Conservation (phyloP, 2,797 vertebrate genomes). For the Selene dorsalis region DNA sequence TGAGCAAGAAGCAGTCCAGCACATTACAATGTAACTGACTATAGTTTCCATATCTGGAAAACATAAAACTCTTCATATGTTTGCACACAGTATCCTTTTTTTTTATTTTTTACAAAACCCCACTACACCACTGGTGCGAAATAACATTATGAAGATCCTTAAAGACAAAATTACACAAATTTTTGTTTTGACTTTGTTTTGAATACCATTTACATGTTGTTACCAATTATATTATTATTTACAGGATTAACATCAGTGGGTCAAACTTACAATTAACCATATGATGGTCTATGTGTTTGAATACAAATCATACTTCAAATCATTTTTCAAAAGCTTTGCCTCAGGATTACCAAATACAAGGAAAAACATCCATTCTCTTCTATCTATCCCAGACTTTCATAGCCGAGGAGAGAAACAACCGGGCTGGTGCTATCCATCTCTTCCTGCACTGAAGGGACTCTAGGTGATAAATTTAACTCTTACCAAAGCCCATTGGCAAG, state of each 20-base stretch:
- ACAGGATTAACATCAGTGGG: not conserved
- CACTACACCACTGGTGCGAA: no score
- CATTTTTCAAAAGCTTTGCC: constrained; percentile 17
- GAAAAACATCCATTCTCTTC: constrained; percentile 59
- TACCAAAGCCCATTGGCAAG: constrained; percentile 70
- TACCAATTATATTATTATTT: not conserved
- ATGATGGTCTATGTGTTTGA: constrained; percentile 13
- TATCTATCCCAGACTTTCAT: constrained; percentile 50
- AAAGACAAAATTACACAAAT: not conserved
- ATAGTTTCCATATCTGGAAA: no score
- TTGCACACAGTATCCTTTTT: no score
- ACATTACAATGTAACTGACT: no score
- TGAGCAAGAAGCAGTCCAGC: no score
- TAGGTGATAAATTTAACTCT: constrained; percentile 75
- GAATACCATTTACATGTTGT: not conserved
- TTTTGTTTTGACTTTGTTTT: not conserved
- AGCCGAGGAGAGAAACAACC: constrained; percentile 66
- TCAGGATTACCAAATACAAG: constrained; percentile 49
- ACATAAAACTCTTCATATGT: no score
- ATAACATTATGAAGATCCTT: not conserved
- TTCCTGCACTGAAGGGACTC: constrained; percentile 63
- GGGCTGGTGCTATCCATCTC: constrained; percentile 70
- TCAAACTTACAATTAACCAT: not conserved
- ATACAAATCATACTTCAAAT: constrained; percentile 19
- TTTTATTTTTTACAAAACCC: no score